Evolutionary conservation across 1,140 invertebrate species (phyloP).

Genomic region (Mercenaria mercenaria): DNA sequence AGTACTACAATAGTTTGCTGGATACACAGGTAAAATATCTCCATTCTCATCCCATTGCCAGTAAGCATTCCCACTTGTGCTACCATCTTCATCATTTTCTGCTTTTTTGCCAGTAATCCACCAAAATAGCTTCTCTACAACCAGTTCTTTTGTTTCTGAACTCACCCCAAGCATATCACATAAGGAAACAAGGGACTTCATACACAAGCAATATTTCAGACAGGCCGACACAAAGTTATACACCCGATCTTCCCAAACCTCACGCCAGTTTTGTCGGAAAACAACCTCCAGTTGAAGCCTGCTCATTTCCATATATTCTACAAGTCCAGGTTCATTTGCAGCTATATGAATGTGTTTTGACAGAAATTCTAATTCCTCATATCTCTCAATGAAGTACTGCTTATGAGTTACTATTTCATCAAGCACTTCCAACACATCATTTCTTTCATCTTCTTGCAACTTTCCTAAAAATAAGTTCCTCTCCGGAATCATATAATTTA

Average conservation of each 20-base stretch:
- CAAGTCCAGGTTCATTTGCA: background rate
- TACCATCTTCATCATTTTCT: background rate
- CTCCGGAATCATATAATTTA: background rate
- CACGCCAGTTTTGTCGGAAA: background rate
- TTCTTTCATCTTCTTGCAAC: background rate
- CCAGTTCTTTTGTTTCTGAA: background rate
- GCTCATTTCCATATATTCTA: background rate
- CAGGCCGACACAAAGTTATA: background rate
- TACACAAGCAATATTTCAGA: background rate
- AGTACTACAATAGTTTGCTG: background rate
- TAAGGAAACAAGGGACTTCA: background rate
- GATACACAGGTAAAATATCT: background rate
- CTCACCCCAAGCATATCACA: background rate
- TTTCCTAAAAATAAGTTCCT: slow-evolving; percentile 3
- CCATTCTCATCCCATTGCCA: background rate
- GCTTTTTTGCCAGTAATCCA: background rate
- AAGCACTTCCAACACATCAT: background rate
- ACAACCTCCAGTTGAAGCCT: background rate
- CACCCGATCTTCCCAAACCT: background rate
- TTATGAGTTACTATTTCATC: background rate
- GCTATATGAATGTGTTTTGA: background rate
- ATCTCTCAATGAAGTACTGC: background rate
- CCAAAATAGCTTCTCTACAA: background rate
- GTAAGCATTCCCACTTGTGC: background rate
- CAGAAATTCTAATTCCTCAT: background rate